A percentile compares a stretch with the other conserved stretches of the same genome.
Evolutionary conservation across 2,113 vertebrate genomes (phyloP).

Genomic region (Rhea pennata): DNA sequence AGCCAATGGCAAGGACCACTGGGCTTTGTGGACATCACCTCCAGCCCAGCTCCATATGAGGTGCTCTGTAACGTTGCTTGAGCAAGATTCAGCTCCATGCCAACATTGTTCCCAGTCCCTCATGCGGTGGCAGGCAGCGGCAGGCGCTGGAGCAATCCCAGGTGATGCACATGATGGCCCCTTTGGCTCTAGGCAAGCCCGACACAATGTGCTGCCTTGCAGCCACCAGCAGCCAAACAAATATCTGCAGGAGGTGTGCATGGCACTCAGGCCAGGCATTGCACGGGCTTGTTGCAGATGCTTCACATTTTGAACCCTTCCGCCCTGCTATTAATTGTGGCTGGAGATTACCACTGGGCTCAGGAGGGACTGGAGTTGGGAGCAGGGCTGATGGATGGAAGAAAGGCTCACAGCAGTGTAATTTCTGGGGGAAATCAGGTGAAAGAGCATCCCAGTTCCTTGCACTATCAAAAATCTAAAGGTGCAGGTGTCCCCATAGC

Average conservation of each 20-base stretch:
- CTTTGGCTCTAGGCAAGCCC: neutral
- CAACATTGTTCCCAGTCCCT: neutral
- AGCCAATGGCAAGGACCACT: too few species aligned
- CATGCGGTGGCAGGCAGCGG: accelerated
- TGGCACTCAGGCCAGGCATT: neutral
- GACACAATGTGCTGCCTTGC: accelerated
- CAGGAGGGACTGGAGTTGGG: accelerated
- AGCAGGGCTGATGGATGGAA: neutral
- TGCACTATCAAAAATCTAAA: neutral
- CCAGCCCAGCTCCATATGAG: neutral
- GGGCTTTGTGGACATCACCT: too few species aligned
- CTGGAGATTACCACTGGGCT: neutral
- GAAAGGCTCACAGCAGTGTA: neutral
- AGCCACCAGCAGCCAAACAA: neutral
- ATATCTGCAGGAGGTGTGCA: neutral
- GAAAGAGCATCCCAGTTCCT: neutral
- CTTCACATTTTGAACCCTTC: neutral
- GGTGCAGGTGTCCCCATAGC: neutral
- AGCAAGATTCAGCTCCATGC: neutral
- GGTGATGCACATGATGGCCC: neutral
- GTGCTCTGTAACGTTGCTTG: too few species aligned
- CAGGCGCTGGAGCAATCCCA: accelerated
- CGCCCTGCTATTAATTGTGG: neutral
- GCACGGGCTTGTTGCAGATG: neutral
- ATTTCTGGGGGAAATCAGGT: neutral